These are phyloP conservation scores for Argopecten irradians DNA, from an alignment of 1,140 invertebrate genomes.

Conservation along the genomic window DNA sequence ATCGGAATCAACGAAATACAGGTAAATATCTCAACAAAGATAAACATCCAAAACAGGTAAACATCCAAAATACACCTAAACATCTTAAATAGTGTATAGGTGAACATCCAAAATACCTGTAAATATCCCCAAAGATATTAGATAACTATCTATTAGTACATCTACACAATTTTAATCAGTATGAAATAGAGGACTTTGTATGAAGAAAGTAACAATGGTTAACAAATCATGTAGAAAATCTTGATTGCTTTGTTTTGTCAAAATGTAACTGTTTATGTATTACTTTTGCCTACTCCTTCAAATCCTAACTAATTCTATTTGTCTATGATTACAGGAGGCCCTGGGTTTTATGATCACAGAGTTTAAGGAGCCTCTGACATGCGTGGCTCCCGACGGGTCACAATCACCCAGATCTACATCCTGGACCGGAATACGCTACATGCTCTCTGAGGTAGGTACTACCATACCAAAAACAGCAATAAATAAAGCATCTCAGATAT, in stretches of 20 bases:
- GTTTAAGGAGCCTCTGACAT: constrained; percentile 70
- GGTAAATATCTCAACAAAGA: constrained; percentile 50
- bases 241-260: too few relatives aligned
- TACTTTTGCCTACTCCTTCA: too few relatives aligned
- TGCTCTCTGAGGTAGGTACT: constrained; percentile 70
- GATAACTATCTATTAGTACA: too few relatives aligned
- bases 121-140: too few relatives aligned
- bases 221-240: too few relatives aligned
- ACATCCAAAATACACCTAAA: too few relatives aligned
- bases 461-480: not conserved
- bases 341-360: constrained; percentile 67
- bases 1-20: constrained; percentile 70
- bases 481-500: not conserved
- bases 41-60: not conserved
- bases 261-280: too few relatives aligned
- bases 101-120: too few relatives aligned
- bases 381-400: constrained; percentile 65
- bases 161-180: too few relatives aligned
- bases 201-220: too few relatives aligned
- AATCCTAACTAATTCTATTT: constrained; percentile 29
- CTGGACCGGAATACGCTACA: constrained; percentile 73
- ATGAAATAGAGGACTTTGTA: too few relatives aligned
- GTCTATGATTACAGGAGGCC: constrained; percentile 62
- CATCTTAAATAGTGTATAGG: too few relatives aligned
- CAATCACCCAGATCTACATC: constrained; percentile 66